phyloP scores from a whole-genome alignment of 2,888 invertebrate species.

The Lissocephala sabroskyi region DNA sequence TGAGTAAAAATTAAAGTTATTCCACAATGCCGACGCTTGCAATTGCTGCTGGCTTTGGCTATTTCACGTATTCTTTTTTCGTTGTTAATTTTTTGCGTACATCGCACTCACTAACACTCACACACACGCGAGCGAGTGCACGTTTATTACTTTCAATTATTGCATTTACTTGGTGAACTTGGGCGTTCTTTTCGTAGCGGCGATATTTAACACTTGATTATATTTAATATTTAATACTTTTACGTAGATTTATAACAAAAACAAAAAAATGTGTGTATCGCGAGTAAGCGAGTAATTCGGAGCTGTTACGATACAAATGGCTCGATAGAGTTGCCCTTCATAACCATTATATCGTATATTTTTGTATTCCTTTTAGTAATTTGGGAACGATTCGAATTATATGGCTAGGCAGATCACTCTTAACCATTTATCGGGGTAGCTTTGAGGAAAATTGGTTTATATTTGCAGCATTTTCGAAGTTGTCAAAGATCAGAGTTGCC shows the following conservation, averaged over 20 bases:
- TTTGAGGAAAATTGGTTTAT: too few species aligned
- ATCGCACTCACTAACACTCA: constrained; percentile 30
- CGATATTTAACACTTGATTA: not conserved
- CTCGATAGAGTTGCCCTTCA: too few species aligned
- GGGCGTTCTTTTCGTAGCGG: constrained; percentile 44
- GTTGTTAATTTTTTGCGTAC: constrained; percentile 59
- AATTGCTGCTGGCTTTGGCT: constrained; percentile 28
- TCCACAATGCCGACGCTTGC: constrained; percentile 11
- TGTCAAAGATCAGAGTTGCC: too few species aligned
- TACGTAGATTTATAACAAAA: not conserved
- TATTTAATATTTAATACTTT: not conserved
- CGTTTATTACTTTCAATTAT: constrained; percentile 25
- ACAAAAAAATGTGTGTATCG: not conserved
- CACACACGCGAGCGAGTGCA: constrained; percentile 17
- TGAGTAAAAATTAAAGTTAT: constrained; percentile 11
- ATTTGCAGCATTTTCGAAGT: too few species aligned
- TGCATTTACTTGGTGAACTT: not conserved
- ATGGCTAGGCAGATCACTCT: too few species aligned
- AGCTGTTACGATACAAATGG: too few species aligned
- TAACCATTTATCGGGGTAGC: too few species aligned
- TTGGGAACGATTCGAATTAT: too few species aligned
- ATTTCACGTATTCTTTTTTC: constrained; percentile 45
- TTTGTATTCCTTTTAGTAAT: too few species aligned
- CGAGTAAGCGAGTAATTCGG: too few species aligned
- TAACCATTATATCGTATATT: too few species aligned